phyloP scores from a whole-genome alignment of 2,797 vertebrate species.

The Tiaroga cobitis region DNA sequence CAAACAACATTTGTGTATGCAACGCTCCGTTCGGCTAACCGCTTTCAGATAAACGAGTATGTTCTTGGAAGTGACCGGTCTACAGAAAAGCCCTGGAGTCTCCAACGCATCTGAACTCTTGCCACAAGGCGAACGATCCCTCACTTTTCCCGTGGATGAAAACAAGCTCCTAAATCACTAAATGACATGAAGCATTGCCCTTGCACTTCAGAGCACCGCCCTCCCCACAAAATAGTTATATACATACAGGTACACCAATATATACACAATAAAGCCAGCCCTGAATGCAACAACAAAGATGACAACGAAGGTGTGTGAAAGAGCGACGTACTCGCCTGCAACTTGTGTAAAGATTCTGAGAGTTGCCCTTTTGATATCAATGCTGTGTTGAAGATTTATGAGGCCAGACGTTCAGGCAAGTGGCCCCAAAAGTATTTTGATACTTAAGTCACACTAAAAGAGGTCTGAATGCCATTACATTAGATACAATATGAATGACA shows the following conservation, averaged over 20 bases:
- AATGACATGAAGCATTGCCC: constrained; percentile 15
- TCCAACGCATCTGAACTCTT: not conserved
- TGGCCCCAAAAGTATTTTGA: not conserved
- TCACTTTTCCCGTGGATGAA: not conserved
- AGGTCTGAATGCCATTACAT: not conserved
- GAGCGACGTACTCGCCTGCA: constrained; percentile 8
- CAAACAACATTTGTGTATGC: constrained; percentile 39
- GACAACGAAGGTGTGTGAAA: constrained; percentile 58
- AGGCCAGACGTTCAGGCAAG: constrained; percentile 1
- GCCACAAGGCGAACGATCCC: constrained; percentile 16
- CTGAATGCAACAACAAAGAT: constrained; percentile 65
- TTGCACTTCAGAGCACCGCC: not conserved
- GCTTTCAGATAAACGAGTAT: not conserved
- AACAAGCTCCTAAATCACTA: constrained; percentile 18
- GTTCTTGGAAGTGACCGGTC: not conserved
- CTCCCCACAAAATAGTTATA: constrained; percentile 67
- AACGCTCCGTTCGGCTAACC: constrained; percentile 4
- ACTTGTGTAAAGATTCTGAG: constrained; percentile 26
- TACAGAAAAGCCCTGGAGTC: not conserved
- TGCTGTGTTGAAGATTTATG: constrained; percentile 5
- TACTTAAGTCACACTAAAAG: not conserved
- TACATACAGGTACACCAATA: constrained; percentile 79
- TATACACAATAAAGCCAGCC: constrained; percentile 71
- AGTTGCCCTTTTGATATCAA: not conserved
- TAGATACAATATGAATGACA: not conserved